Conservation (phyloP, 2,113 vertebrate genomes). For the Natator depressus region DNA sequence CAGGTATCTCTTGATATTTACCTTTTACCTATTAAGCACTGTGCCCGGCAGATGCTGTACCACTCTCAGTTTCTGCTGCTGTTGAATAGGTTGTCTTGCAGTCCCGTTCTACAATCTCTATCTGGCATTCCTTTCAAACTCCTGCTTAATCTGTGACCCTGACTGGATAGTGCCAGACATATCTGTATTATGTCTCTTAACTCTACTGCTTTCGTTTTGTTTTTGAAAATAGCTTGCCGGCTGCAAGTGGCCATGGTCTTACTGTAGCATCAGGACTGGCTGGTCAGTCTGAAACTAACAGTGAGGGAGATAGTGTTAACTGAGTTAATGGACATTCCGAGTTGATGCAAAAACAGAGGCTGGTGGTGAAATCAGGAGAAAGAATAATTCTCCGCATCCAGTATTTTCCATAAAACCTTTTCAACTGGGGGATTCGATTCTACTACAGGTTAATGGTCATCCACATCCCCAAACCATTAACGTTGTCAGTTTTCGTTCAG, state of each 20-base stretch:
- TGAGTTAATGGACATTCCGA: neutral
- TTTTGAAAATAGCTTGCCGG: neutral
- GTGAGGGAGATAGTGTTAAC: neutral
- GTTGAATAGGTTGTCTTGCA: neutral
- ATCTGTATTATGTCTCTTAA: constrained; percentile 37
- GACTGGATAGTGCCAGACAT: neutral
- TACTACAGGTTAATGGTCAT: neutral
- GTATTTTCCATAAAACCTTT: neutral
- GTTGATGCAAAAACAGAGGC: neutral
- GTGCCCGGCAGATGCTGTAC: neutral
- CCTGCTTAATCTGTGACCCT: neutral
- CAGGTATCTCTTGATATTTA: constrained; percentile 67
- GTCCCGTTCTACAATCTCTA: neutral
- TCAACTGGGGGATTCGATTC: neutral
- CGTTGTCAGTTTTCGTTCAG: neutral
- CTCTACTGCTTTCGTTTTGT: neutral
- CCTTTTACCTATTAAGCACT: neutral
- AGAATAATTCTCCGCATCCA: neutral
- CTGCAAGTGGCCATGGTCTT: neutral
- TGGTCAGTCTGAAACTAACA: neutral
- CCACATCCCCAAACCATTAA: fast-evolving
- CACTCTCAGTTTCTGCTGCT: neutral
- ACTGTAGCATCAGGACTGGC: neutral
- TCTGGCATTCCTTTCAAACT: neutral
- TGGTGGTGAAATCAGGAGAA: neutral